These are phyloP conservation scores for Crotalus viridis DNA, from an alignment of 2,113 vertebrate genomes.

Conservation along the genomic window DNA sequence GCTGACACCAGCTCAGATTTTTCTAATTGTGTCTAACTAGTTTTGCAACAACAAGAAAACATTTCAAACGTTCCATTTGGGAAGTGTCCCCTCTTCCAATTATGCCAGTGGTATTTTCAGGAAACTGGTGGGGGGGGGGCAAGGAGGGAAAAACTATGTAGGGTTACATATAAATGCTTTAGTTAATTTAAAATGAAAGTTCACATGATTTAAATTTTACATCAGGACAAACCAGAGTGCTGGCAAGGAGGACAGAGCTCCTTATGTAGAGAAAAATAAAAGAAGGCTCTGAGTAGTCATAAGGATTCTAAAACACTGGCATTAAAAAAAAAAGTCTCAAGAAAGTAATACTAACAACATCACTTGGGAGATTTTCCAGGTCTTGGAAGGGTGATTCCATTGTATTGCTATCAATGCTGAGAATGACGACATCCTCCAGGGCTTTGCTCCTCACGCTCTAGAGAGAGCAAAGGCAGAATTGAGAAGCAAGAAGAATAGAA, in stretches of 20 bases:
- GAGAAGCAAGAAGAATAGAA: background rate
- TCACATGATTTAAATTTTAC: background rate
- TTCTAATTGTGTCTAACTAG: background rate
- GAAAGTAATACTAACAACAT: constrained; percentile 75
- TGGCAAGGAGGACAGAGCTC: background rate
- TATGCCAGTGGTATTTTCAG: background rate
- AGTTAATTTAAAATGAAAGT: background rate
- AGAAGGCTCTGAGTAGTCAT: background rate
- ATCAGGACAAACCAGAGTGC: background rate
- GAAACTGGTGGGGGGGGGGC: no score
- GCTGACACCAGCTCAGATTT: background rate
- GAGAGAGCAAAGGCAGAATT: background rate
- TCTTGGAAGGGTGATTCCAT: constrained; percentile 84
- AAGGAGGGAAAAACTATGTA: background rate
- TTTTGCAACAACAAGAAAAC: background rate
- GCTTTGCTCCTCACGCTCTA: constrained; percentile 78
- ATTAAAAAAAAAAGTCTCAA: background rate
- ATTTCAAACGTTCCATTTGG: background rate
- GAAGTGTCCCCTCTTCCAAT: background rate
- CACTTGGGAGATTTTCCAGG: constrained; percentile 78
- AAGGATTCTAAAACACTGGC: background rate
- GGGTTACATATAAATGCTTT: background rate
- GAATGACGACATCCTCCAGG: constrained; percentile 86
- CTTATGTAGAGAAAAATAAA: background rate
- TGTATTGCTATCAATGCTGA: constrained; percentile 87